These are phyloP conservation scores for Nematostella vectensis DNA, from an alignment of 92 coral and sea anemone genomes.

Conservation along the genomic window DNA sequence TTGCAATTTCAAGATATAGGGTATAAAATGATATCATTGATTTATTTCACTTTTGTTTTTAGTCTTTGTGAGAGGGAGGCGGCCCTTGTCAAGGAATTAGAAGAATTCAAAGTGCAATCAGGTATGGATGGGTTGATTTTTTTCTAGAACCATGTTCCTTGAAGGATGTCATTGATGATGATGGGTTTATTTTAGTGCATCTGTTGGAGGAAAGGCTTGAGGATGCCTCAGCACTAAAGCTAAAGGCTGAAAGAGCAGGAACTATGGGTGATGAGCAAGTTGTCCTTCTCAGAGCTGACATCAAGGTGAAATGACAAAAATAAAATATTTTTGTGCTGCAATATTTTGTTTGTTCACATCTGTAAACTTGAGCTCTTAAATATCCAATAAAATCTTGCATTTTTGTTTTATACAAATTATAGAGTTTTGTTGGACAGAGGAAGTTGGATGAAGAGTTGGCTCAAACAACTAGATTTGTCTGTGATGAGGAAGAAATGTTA, in stretches of 20 bases:
- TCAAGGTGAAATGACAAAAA: constrained; percentile 55
- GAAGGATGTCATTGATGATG: too few species aligned
- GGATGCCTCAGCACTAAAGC: constrained; percentile 81
- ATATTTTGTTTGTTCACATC: too few species aligned
- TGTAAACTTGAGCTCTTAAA: too few species aligned
- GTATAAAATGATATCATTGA: too few species aligned
- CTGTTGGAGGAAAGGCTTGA: constrained; percentile 73
- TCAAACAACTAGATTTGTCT: constrained; percentile 76
- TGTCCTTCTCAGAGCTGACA: constrained; percentile 65
- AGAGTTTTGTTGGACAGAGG: constrained; percentile 91
- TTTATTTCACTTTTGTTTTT: too few species aligned
- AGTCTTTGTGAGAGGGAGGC: too few species aligned
- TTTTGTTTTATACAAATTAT: too few species aligned
- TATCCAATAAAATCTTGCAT: too few species aligned
- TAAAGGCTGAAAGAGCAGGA: constrained; percentile 79
- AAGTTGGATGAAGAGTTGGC: constrained; percentile 97
- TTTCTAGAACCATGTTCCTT: not conserved
- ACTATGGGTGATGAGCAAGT: constrained; percentile 76
- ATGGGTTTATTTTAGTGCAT: too few species aligned
- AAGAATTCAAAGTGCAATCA: constrained; percentile 61
- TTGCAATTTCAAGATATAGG: too few species aligned
- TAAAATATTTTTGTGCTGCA: not conserved
- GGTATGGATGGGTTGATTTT: constrained; percentile 23
- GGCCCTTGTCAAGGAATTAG: constrained; percentile 36
- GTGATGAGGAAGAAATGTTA: constrained; percentile 70